Conservation (phyloP, 2,113 vertebrate genomes). For the Callospermophilus lateralis region DNA sequence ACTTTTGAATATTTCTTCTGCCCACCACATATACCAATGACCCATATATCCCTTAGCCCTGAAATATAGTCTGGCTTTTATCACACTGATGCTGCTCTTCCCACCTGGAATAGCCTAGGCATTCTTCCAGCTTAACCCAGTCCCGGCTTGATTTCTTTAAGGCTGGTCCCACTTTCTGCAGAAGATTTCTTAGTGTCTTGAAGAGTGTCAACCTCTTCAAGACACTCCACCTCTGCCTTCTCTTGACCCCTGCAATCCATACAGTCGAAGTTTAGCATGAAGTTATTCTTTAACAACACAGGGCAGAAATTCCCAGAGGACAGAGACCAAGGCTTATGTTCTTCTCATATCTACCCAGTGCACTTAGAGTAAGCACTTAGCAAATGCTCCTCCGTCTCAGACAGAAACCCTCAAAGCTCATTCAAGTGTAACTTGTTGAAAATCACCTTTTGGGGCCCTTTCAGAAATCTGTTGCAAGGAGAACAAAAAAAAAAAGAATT, state of each 20-base stretch:
- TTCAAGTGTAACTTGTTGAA: conserved; percentile 54
- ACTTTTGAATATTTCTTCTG: not conserved
- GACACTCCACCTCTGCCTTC: not conserved
- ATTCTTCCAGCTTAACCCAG: not conserved
- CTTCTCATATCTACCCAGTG: not conserved
- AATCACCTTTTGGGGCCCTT: conserved; percentile 53
- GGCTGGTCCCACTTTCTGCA: not conserved
- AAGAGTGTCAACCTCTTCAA: not conserved
- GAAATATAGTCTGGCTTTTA: not conserved
- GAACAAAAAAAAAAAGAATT: not conserved
- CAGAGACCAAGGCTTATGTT: not conserved
- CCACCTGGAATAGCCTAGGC: not conserved
- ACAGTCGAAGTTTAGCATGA: not conserved
- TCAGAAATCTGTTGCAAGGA: conserved; percentile 18
- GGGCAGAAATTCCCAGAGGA: conserved; percentile 25
- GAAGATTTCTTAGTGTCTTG: not conserved
- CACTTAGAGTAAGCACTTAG: not conserved
- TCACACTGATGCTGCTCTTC: not conserved
- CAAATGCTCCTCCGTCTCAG: conserved; percentile 23
- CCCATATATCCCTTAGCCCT: not conserved
- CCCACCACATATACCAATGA: not conserved
- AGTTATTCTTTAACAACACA: conserved; percentile 50
- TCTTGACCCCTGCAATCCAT: not conserved
- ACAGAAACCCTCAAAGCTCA: conserved; percentile 34
- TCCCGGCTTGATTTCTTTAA: not conserved